phyloP scores from a whole-genome alignment of 2,113 vertebrate species.

The Podilymbus podiceps region DNA sequence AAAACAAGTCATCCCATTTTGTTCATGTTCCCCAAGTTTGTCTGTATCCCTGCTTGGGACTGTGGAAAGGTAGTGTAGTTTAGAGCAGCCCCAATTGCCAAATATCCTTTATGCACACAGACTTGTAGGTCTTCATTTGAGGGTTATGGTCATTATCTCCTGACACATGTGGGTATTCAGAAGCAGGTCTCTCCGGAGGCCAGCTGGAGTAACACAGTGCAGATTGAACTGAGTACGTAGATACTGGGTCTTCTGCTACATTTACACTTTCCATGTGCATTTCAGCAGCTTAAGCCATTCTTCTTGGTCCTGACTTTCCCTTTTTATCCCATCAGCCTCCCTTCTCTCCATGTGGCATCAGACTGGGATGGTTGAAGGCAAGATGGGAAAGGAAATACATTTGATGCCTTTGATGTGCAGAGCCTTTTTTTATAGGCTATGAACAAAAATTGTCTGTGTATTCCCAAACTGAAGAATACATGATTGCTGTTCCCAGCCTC shows the following conservation, averaged over 20 bases:
- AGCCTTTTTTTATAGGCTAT: not conserved
- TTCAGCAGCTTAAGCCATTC: not conserved
- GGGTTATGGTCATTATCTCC: not conserved
- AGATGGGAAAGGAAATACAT: not conserved
- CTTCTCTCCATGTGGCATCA: not conserved
- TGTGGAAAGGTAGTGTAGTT: not conserved
- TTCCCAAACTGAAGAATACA: constrained; percentile 27
- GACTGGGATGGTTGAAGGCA: not conserved
- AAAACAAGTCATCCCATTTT: not conserved
- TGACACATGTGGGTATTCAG: not conserved
- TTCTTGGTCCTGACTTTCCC: not conserved
- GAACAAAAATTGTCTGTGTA: constrained; percentile 14
- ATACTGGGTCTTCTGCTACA: not conserved
- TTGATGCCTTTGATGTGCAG: not conserved
- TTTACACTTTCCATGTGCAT: not conserved
- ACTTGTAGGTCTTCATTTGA: not conserved
- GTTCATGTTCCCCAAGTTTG: not conserved
- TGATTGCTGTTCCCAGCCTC: not conserved
- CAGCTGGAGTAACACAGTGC: not conserved
- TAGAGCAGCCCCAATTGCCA: not conserved
- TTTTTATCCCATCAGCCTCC: not conserved
- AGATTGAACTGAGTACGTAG: not conserved
- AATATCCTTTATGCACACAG: not conserved
- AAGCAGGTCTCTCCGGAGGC: not conserved
- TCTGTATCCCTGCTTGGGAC: not conserved